Evolutionary conservation across 2,113 vertebrate genomes (phyloP), one percentile per base, ranked within the genome.

Genomic region (Sceloporus tristichus): DNA sequence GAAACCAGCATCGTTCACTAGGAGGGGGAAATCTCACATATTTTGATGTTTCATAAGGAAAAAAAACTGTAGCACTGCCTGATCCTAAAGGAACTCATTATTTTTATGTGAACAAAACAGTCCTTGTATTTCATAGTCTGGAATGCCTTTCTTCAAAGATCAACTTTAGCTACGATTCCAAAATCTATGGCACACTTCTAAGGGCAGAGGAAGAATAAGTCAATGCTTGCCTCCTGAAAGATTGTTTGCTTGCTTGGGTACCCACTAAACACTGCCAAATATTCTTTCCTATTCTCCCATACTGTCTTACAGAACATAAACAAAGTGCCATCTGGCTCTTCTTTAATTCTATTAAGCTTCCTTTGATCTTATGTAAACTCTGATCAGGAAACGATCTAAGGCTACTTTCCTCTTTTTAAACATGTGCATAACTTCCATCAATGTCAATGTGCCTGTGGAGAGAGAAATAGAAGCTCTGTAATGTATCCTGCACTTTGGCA

Each of bases 331-430:
- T 94, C 93, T 95, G 95, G 94, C 85, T 92, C 92, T 94, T 95
- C 95, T 92, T 95, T 95, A 94, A 92, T 93, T 94, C 88, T 92
- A 93, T 95, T 93, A 95, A 82, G 90, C 90, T 94, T 92, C 84
- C 88, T 96, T 96, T 96, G 94, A 95, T 95, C 95, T 95, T 91
- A 94, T 95, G 93, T 94, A 95, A 96, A 96, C 65, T 77, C 82
- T 84, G 85, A 94, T 94, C 91, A 94, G 94, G 93, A 94, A 94
- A 95, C 92, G 92, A 96, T 95, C 93, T 95, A 88, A 94, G 91
- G 76, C 86, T 93, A 82, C 16, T 27, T 94, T 92, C 94, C 92
- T 89, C 91, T 92, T 88, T 94, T 94, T 87, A 96, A 93, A 93
- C 95, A 94, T 94, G 92, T 96, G 95, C 93, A 95, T 95, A 95